These are phyloP conservation scores for Callyntrura guangdongensis DNA, from an alignment of 2,888 invertebrate species.

Conservation along the genomic window DNA sequence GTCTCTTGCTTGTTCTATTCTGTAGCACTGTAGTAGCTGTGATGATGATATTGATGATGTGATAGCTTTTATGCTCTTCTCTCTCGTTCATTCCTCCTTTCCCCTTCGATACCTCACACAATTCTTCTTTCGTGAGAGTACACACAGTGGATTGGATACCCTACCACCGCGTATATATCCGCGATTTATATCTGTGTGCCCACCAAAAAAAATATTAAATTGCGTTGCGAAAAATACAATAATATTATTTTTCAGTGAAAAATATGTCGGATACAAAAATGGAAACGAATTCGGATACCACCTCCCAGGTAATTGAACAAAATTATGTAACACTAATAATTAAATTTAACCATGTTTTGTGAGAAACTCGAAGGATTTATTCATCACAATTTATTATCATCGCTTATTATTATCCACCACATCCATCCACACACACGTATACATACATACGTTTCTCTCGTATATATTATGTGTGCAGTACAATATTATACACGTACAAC, in stretches of 20 bases:
- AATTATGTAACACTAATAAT: background rate
- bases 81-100: slow-evolving; percentile 68
- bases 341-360: slow-evolving; percentile 24
- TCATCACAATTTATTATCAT: slow-evolving; percentile 17
- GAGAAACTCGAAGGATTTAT: slow-evolving; percentile 22
- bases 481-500: background rate
- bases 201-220: slow-evolving; percentile 56
- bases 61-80: slow-evolving; percentile 55
- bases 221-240: slow-evolving; percentile 58
- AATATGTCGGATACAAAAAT: slow-evolving; percentile 81
- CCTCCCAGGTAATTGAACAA: slow-evolving; percentile 74
- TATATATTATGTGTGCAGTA: background rate
- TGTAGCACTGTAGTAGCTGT: background rate
- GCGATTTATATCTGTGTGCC: slow-evolving; percentile 38
- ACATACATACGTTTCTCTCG: slow-evolving; percentile 21
- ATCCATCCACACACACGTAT: too few relatives aligned
- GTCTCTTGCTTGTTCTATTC: background rate
- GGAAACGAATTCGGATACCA: slow-evolving; percentile 81
- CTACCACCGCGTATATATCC: slow-evolving; percentile 21
- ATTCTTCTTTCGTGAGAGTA: slow-evolving; percentile 56
- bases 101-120: slow-evolving; percentile 58
- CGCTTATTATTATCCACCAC: slow-evolving; percentile 27
- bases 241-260: slow-evolving; percentile 35
- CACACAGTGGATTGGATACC: slow-evolving; percentile 59
- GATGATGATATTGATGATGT: slow-evolving; percentile 16